A percentile compares a stretch with the other conserved stretches of the same genome.
phyloP scores from a whole-genome alignment of 2,113 vertebrate genomes.

The Daubentonia madagascariensis region DNA sequence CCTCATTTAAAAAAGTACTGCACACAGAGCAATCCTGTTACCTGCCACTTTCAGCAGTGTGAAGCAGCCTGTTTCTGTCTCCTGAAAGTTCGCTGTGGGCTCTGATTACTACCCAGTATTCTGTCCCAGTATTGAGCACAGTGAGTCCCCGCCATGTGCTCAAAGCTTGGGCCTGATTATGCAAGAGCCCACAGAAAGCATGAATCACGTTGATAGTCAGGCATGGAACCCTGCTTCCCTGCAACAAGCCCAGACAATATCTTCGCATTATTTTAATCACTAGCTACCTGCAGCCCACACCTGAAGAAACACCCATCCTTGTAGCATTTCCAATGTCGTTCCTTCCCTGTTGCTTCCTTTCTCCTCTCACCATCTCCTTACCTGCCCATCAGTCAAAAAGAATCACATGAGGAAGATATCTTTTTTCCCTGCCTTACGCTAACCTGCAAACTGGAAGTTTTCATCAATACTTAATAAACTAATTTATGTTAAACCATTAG shows the following conservation, averaged over 20 bases:
- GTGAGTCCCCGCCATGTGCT: not conserved
- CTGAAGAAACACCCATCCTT: not conserved
- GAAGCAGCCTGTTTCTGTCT: not conserved
- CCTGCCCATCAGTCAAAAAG: not conserved
- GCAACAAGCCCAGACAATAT: not conserved
- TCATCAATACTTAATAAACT: constrained; percentile 67
- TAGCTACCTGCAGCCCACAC: not conserved
- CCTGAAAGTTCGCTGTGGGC: not conserved
- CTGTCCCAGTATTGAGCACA: not conserved
- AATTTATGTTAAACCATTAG: constrained; percentile 40
- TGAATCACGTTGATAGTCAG: constrained; percentile 8
- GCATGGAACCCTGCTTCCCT: not conserved
- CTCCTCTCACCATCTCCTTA: not conserved
- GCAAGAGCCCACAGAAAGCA: not conserved
- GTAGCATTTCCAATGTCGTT: too few relatives aligned
- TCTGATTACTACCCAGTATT: not conserved
- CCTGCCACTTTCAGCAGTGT: not conserved
- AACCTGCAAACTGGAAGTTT: constrained; percentile 4
- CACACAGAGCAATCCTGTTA: not conserved
- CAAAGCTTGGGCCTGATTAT: not conserved
- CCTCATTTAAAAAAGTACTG: not conserved
- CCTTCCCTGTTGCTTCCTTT: not conserved
- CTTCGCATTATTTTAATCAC: not conserved
- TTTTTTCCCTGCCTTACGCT: not conserved
- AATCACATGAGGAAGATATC: not conserved